Base-by-base conservation (phyloP, 2,888 invertebrate species). In the Nomada hirtipes region DNA sequence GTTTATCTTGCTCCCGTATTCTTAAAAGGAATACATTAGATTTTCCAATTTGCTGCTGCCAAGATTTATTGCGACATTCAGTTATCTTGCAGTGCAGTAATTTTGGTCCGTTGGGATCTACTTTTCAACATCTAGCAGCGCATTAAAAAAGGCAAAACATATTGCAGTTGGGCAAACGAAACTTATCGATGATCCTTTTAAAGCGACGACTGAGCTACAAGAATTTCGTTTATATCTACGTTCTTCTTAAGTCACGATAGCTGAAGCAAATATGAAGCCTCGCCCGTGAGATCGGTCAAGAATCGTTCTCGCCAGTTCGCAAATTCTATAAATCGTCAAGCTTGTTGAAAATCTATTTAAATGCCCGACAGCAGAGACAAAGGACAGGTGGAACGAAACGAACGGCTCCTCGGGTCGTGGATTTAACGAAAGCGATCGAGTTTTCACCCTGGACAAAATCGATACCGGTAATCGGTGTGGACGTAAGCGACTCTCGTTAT, bases 401-500 rank as follows among this genome's bases (percentile, higher is more conserved):
- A 44, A 61, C 44, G 69, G 68, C 61, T 69, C 36, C 71, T 63
- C 55, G 68, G 72, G 64, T 73, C 63, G 71, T 61, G 74, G 78
- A 77, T 88, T 82, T 78, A 80, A 59, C 75, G 71, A 63, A 70
- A 76, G 67, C 79, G 84, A 85, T 88, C 80, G 74, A 75, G 72
- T 73, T 74, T 79, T 82, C 71, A 61, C 60, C 59, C 70, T 69
- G 76, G 63, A 36, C 69, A 63, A 60, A 82, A 70, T 74, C 89
- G 79, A 89, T 81, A 78, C 76, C 61, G 81, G 84, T 88, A 89
- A 89, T 89, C 85, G 89, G 81, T 69, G 84, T 69, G 89, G 85
- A 88, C 89, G 82, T 84, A 83, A 86, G 88, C 84, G 88, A 86
- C 84, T 88, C 82, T 85, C 83, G 87, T 89, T 89, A 88, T 88